Conservation (phyloP, 2,888 invertebrate species). For the Arctia plantaginis region DNA sequence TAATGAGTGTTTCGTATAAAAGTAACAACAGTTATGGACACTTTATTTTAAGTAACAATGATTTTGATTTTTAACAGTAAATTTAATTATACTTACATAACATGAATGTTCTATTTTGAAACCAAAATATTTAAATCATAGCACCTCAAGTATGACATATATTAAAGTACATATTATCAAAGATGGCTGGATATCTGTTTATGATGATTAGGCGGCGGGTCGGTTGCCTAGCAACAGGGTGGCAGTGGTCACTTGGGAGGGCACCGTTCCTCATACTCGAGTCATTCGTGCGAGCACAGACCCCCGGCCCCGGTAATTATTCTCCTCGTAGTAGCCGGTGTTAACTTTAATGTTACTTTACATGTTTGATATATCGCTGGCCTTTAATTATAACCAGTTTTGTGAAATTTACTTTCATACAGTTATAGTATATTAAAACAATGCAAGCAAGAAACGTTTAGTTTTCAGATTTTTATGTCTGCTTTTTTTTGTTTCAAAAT, state of each 20-base stretch:
- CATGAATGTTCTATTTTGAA: background rate
- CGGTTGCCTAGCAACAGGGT: conserved; percentile 83
- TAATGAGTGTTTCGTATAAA: background rate
- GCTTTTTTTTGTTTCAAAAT: too few species aligned
- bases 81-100: too few species aligned
- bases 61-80: background rate
- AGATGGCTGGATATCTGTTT: conserved; percentile 81
- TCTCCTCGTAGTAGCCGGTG: conserved; percentile 76
- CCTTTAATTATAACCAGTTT: conserved; percentile 51
- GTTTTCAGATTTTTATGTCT: background rate
- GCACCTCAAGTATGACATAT: conserved; percentile 9
- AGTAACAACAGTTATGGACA: background rate
- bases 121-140: background rate
- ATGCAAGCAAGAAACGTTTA: background rate
- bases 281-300: conserved; percentile 66
- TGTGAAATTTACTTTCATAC: conserved; percentile 35
- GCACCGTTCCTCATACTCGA: conserved; percentile 80
- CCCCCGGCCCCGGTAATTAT: conserved; percentile 79
- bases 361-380: conserved; percentile 55
- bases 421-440: background rate
- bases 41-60: background rate
- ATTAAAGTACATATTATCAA: conserved; percentile 66
- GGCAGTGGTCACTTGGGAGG: conserved; percentile 77
- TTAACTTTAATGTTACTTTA: conserved; percentile 78
- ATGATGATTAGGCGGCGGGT: conserved; percentile 83